Evolutionary conservation across 2,113 vertebrate species (phyloP), one percentile per base, ranked within the genome.

Genomic region (Sylvia atricapilla): DNA sequence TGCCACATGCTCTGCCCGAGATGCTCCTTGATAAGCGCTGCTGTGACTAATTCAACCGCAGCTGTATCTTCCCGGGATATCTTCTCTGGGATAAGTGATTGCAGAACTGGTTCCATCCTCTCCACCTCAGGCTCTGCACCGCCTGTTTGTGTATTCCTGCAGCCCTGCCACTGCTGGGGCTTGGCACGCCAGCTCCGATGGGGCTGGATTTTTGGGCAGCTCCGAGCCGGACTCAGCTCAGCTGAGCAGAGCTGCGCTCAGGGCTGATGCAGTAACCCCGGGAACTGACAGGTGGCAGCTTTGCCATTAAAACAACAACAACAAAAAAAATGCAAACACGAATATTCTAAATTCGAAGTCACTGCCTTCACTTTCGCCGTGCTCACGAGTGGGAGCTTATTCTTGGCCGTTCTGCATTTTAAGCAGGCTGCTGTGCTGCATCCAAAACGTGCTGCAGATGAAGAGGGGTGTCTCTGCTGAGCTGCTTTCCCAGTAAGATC

Each of bases 211-310:
- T 56, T 33, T 11, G 52, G 13, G 15, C 47, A 37, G 76, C 30
- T 60, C 53, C 63, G 70, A 47, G 50, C 43, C 27, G 49, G 35
- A 3, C 27, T 23, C 66, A 19, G 59, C 46, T 16, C 15, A 59
- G 59, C 37, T 13, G 58, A 72, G 17, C 75, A 21, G n/a, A 33
- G 82, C 59, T 27, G 35, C 44, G 17, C 70, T 94, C 47, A 17
- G 78, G 67, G 58, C 73, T 79, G 16, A 11, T 95, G 96, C 87
- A 97, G 62, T 96, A 95, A 94, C 73, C 69, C 23, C 49, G 3
- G 7, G 39, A 90, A 44, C 95, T 81, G 95, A 95, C 72, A 97
- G 97, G 73, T 97, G 97, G 97, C 96, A 95, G 94, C 83, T 97
- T 97, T 97, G 95, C 93, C 89, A 96, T 95, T 89, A 25, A 67